Conservation (phyloP, 2,888 invertebrate species). For the Anthrax anthrax region DNA sequence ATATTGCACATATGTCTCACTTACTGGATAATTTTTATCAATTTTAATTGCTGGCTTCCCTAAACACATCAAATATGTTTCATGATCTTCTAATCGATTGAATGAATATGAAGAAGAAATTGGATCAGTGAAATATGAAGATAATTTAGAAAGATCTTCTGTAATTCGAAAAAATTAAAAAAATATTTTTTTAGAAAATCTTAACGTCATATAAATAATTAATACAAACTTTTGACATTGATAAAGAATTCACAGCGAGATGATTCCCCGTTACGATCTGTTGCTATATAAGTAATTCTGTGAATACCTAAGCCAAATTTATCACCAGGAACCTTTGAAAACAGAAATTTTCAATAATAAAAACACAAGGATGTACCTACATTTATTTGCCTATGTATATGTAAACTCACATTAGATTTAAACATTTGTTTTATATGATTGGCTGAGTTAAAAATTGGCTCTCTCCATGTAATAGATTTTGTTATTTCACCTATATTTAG, state of each 20-base stretch:
- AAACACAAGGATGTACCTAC: background rate
- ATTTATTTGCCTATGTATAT: background rate
- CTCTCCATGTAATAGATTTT: conserved; percentile 46
- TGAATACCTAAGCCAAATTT: conserved; percentile 44
- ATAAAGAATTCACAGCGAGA: conserved; percentile 50
- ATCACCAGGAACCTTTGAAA: conserved; percentile 44
- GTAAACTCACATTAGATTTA: conserved; percentile 42
- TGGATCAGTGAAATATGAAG: no score
- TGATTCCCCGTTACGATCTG: conserved; percentile 45
- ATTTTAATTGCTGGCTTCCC: conserved; percentile 27
- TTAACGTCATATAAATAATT: no score
- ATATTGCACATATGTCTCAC: conserved; percentile 18
- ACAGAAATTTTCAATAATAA: background rate
- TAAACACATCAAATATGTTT: conserved; percentile 30
- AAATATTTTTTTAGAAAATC: background rate
- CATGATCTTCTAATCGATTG: conserved; percentile 18
- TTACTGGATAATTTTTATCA: conserved; percentile 28
- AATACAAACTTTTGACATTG: conserved; percentile 41
- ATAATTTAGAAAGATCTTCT: no score
- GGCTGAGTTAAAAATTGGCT: conserved; percentile 47
- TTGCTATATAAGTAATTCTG: conserved; percentile 47
- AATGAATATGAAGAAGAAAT: conserved; percentile 4
- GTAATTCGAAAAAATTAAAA: background rate
- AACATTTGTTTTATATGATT: conserved; percentile 41
- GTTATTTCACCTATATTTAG: conserved; percentile 40